Conservation (phyloP, 1,140 invertebrate species). For the Temnothorax longispinosus region DNA sequence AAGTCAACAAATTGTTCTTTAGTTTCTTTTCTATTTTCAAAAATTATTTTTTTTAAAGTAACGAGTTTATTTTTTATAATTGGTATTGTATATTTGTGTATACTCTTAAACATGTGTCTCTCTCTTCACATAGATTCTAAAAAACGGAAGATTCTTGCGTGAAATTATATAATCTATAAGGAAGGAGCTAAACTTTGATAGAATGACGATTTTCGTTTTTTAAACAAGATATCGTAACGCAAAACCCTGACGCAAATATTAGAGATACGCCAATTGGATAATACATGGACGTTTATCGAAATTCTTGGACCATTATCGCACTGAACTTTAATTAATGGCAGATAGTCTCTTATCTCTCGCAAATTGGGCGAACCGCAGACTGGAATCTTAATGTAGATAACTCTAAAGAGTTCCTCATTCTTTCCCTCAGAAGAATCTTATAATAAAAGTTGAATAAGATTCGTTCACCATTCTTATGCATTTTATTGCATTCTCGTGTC, state of each 20-base stretch:
- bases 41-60: background rate
- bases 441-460: background rate
- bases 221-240: background rate
- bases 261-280: background rate
- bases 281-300: background rate
- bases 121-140: background rate
- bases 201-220: background rate
- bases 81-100: background rate
- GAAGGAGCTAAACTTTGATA: background rate
- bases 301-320: background rate
- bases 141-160: background rate
- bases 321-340: slow-evolving; percentile 39
- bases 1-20: background rate
- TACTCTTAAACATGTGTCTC: background rate
- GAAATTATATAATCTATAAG: background rate
- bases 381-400: slow-evolving; percentile 19
- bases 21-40: background rate
- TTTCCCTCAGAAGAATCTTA: background rate
- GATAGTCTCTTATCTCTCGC: slow-evolving; percentile 19
- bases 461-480: background rate
- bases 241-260: background rate
- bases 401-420: background rate
- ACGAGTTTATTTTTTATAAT: background rate
- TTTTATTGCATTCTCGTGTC: background rate
- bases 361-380: background rate